Evolutionary conservation across 92 coral and sea anemone species (phyloP), one percentile per base, ranked within the genome.

Genomic region (Palythoa caribaeorum): DNA sequence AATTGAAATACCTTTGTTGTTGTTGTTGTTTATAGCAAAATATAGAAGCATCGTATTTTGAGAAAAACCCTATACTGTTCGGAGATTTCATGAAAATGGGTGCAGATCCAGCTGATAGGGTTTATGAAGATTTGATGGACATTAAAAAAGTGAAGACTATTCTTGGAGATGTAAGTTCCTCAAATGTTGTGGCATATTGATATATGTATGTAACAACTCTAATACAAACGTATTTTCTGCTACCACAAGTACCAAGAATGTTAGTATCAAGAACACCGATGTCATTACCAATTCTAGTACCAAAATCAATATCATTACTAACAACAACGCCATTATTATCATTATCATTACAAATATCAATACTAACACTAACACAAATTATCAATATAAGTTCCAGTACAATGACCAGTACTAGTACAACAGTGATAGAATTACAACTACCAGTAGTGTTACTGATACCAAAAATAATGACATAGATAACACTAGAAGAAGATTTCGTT

Each of bases 11-110:
- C 14, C 14, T 53, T 53, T 53, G 65, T 59, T 13, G 38, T 57
- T 79, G 84, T 5, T 14, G 21, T 7, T 36, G 39, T 77, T 55
- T 8, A 7, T 70, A 70, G 47, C 75, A 70, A 70, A 70, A 70
- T 36, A 73, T 97, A 55, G 97, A 97, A 63, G 84, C 99, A 39
- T 95, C 94, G 70, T 83, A 89, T 69, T 97, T 97, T 79, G 99
- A 97, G 80, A 92, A 92, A 10, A 89, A 83, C 68, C 99, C 99
- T 1, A 94, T 95, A 51, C 92, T 97, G 92, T 97, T 94, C 81
- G 99, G 99, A n/a, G 99, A 97, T 83, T 97, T 94, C 86, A 97
- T 97, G 98, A 97, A 97, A 90, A 95, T 97, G 97, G 99, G 99
- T 9, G 99, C 98, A 11, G 99, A 97, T 16, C 94, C 98, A 0